These are phyloP conservation scores for Anorthoa munda DNA, from an alignment of 2,888 invertebrate species.

Conservation along the genomic window DNA sequence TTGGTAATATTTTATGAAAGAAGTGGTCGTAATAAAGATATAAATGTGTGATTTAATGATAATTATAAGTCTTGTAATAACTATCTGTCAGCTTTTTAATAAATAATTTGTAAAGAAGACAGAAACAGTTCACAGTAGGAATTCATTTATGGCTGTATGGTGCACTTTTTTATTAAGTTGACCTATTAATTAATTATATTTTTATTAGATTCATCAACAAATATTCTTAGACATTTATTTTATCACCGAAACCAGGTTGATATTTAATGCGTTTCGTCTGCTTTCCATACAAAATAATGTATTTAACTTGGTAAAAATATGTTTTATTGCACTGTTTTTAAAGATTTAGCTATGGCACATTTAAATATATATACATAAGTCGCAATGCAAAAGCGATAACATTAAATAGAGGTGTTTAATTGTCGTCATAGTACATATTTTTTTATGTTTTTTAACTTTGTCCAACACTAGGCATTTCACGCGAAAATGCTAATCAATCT, in stretches of 20 bases:
- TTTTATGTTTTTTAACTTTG: no score
- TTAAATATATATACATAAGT: neutral
- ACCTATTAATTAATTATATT: constrained; percentile 3
- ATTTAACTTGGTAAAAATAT: neutral
- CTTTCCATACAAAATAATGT: neutral
- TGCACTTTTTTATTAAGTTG: neutral
- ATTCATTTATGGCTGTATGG: constrained; percentile 7
- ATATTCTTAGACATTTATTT: neutral
- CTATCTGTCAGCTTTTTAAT: neutral
- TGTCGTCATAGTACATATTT: no score
- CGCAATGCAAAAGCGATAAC: neutral
- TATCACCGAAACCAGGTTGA: no score
- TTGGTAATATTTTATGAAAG: neutral
- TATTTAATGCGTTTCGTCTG: neutral
- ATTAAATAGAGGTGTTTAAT: neutral
- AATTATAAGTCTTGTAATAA: no score
- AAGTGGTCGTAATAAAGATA: neutral
- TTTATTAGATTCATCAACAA: neutral
- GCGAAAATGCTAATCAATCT: no score
- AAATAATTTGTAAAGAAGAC: neutral
- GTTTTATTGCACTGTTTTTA: neutral
- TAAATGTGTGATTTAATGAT: neutral
- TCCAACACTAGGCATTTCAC: no score
- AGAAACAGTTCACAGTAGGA: constrained; percentile 11
- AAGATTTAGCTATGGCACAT: neutral